Conservation (phyloP, 2,888 invertebrate species). For the Drosophila fulvimacula region DNA sequence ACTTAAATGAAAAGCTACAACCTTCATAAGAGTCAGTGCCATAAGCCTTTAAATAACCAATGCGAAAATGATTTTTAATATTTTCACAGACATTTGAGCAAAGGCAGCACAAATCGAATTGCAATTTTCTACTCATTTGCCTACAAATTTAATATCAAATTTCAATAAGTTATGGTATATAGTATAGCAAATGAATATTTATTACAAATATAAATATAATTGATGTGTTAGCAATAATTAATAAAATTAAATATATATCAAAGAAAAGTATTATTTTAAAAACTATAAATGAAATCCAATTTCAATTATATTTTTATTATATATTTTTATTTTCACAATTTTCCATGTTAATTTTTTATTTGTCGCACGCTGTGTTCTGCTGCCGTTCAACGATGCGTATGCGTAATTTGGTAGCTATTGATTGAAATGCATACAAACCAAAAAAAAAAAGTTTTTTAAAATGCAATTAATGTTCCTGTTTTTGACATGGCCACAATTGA, state of each 20-base stretch:
- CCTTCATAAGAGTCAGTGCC: neutral
- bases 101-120: neutral
- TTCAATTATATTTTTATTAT: neutral
- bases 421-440: conserved; percentile 21
- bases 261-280: neutral
- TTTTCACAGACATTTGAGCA: neutral
- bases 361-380: neutral
- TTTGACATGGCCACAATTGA: conserved; percentile 65
- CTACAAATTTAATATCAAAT: neutral
- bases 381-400: conserved; percentile 30
- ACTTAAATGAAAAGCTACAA: neutral
- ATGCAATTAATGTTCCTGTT: conserved; percentile 48
- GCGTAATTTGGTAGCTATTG: conserved; percentile 38
- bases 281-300: neutral
- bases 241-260: neutral
- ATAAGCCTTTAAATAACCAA: neutral
- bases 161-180: neutral
- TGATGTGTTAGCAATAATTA: neutral
- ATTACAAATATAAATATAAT: neutral
- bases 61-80: neutral
- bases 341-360: neutral
- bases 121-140: neutral
- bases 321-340: neutral
- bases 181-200: neutral
- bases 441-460: conserved; percentile 6